A percentile compares a stretch with the other conserved stretches of the same genome.
phyloP scores from a whole-genome alignment of 2,888 invertebrate species.

The Crioceris asparagi region DNA sequence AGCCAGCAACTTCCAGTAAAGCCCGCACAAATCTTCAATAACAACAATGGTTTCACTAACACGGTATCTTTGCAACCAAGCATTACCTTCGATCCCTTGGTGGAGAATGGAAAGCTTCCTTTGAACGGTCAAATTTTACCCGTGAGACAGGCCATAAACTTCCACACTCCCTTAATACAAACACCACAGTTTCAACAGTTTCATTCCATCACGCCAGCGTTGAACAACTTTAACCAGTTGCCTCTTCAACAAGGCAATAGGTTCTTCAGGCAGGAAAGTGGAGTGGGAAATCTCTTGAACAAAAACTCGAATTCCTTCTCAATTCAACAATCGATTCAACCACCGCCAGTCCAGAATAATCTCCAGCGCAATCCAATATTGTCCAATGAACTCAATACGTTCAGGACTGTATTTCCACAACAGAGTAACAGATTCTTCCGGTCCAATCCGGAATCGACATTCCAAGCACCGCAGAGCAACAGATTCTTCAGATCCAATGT shows the following conservation, averaged over 20 bases:
- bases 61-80: constrained; percentile 44
- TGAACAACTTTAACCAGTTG: constrained; percentile 10
- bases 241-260: constrained; percentile 18
- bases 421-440: constrained; percentile 16
- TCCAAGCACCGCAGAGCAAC: constrained; percentile 6
- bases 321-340: constrained; percentile 16
- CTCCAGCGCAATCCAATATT: constrained; percentile 13
- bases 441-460: constrained; percentile 16
- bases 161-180: constrained; percentile 24
- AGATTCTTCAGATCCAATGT: constrained; percentile 8
- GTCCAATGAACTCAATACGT: constrained; percentile 12
- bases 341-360: constrained; percentile 8
- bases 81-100: constrained; percentile 34
- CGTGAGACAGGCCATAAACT: constrained; percentile 29
- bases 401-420: background rate
- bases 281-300: constrained; percentile 13
- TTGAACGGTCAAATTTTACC: constrained; percentile 36
- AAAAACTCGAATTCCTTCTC: constrained; percentile 15
- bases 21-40: constrained; percentile 5
- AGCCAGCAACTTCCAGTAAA: constrained; percentile 9
- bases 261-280: constrained; percentile 34
- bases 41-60: background rate
- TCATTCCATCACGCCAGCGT: constrained; percentile 9
- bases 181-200: constrained; percentile 15
- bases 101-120: constrained; percentile 28